phyloP scores from a whole-genome alignment of 2,888 invertebrate genomes.

The Plagodis pulveraria region DNA sequence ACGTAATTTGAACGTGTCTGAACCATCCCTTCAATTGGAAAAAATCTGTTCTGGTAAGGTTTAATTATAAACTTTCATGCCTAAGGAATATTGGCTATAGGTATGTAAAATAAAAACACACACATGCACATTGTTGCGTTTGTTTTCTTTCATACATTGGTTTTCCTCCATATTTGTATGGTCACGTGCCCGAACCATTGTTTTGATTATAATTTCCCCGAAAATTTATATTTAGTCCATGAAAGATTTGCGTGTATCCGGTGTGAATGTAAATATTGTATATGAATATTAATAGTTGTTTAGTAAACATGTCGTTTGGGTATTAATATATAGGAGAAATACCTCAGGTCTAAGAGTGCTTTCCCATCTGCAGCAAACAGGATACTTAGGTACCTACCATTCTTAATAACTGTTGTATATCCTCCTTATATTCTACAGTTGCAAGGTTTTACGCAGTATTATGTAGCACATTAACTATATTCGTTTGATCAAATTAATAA shows the following conservation, averaged over 20 bases:
- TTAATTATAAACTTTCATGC: too few species aligned
- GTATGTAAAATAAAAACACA: neutral
- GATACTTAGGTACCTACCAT: too few species aligned
- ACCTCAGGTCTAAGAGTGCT: neutral
- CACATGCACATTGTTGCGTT: neutral
- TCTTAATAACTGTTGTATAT: too few species aligned
- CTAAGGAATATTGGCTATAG: too few species aligned
- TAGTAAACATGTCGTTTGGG: neutral
- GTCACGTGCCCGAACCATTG: slow-evolving; percentile 2
- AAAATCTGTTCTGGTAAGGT: too few species aligned
- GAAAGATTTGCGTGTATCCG: slow-evolving; percentile 13
- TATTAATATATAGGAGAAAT: neutral
- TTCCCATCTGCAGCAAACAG: too few species aligned
- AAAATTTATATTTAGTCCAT: slow-evolving; percentile 16
- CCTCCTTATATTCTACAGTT: too few species aligned
- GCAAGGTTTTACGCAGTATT: too few species aligned
- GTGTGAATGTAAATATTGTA: neutral
- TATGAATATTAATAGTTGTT: neutral
- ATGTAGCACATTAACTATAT: too few species aligned
- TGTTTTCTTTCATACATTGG: neutral
- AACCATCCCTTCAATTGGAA: too few species aligned
- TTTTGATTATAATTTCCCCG: slow-evolving; percentile 11
- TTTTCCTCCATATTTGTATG: slow-evolving; percentile 13
- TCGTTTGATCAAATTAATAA: too few species aligned
- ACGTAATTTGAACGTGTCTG: too few species aligned